Evolutionary conservation across 2,888 invertebrate genomes (phyloP).

Genomic region (Aquatica leii): DNA sequence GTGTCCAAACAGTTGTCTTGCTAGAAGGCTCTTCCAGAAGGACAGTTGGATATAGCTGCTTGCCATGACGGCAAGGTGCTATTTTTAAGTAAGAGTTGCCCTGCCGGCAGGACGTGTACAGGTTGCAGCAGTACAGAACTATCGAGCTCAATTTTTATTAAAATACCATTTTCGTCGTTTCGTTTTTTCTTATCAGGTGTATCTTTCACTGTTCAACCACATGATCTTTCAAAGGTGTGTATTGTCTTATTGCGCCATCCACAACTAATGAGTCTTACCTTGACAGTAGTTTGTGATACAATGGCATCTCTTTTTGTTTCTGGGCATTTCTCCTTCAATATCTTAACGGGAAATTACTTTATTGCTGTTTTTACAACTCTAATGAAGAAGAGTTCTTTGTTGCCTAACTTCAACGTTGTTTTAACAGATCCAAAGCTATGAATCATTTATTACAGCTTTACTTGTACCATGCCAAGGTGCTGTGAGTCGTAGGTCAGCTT

Average conservation of each 20-base stretch:
- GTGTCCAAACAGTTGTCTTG: no score
- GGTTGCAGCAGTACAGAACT: no score
- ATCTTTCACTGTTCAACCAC: no score
- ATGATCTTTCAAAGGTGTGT: slow-evolving; percentile 13
- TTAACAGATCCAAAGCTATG: slow-evolving; percentile 34
- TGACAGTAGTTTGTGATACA: not conserved
- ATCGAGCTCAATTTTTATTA: no score
- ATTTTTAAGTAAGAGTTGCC: no score
- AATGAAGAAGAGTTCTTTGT: slow-evolving; percentile 18
- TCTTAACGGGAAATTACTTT: slow-evolving; percentile 9
- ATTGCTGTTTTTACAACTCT: slow-evolving; percentile 15
- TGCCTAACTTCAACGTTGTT: slow-evolving; percentile 23
- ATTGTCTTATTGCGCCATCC: slow-evolving; percentile 6
- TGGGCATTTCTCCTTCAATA: not conserved
- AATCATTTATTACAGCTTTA: slow-evolving; percentile 25
- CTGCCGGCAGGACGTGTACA: no score
- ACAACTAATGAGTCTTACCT: not conserved
- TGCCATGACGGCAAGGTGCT: no score
- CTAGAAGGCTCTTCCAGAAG: no score
- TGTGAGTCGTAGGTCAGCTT: slow-evolving; percentile 37
- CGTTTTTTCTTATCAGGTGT: slow-evolving; percentile 9
- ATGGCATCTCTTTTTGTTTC: not conserved
- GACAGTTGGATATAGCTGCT: no score
- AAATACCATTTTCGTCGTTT: slow-evolving; percentile 6
- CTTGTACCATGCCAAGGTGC: slow-evolving; percentile 38